Evolutionary conservation across 2,113 vertebrate species (phyloP), one percentile per base, ranked within the genome.

Genomic region (Tapirus terrestris): DNA sequence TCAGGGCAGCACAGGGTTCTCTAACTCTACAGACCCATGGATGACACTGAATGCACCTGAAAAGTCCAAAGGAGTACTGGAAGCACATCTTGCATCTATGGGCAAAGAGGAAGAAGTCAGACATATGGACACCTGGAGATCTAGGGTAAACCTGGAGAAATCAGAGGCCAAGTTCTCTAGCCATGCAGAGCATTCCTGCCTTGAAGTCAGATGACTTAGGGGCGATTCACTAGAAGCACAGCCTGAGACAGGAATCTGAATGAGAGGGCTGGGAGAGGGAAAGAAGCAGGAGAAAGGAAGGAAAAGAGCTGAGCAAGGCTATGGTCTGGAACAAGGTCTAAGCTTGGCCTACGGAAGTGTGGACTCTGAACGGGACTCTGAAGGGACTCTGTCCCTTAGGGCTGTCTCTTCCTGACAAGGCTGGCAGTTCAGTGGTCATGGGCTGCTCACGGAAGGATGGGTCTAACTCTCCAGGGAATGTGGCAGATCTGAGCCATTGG

Each of bases 361-460:
- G 85, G 11, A 20, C 17, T n/a, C 70, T 27, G 31, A n/a, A 31
- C 8, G 68, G 60, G 7, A 3, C 39, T 39, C 39, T 39, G 39
- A 39, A 39, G 39, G 39, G 39, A 39, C 39, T 39, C 18, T 36
- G 20, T 36, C 53, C 29, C 39, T 23, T 21, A 21, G 21, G 16
- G 14, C 76, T 36, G 1, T 48, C 48, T 60, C 56, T 39, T 3
- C 65, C 39, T 0, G 0, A 13, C 0, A 12, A n/a, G 33, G 5
- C 25, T 17, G 23, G 60, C 21, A 8, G 4, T 43, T 29, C 17
- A 14, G 9, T 12, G 17, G 68, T 43, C 58, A 2, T 45, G 86
- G 13, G 6, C 61, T 43, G 48, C 63, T 82, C 23, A 4, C 11
- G 17, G 12, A 75, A 51, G 20, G 23, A 7, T 43, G 51, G 5